Percentiles rank a stretch among this genome's conserved stretches.
Conservation (phyloP, 2,113 vertebrate genomes). For the Epinephelus fuscoguttatus region DNA sequence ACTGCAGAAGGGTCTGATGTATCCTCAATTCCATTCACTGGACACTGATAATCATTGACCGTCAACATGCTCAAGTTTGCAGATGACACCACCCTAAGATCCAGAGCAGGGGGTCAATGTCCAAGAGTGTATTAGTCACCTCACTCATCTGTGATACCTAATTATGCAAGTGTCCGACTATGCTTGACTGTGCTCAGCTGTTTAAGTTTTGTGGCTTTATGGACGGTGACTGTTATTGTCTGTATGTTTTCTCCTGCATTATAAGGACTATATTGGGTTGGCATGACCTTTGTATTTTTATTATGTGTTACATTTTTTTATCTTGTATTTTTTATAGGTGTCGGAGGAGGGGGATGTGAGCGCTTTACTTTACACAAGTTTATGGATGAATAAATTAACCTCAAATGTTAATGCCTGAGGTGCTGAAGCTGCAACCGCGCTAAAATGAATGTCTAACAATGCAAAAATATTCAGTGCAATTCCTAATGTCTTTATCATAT, state of each 20-base stretch:
- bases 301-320: background rate
- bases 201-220: background rate
- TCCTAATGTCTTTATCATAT: background rate
- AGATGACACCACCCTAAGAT: background rate
- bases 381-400: background rate
- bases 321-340: background rate
- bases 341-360: background rate
- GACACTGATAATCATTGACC: background rate
- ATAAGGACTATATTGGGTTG: background rate
- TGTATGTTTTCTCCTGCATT: background rate
- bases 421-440: background rate
- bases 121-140: background rate
- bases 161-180: background rate
- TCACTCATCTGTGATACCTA: background rate
- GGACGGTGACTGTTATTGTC: background rate
- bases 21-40: background rate
- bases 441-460: background rate
- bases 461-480: background rate
- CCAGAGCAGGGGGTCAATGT: background rate
- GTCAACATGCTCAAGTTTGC: background rate
- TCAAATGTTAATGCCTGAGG: background rate
- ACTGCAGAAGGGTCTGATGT: too few relatives aligned
- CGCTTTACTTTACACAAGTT: background rate
- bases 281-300: constrained; percentile 1
- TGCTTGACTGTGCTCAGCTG: background rate